Conservation (phyloP, 1,140 invertebrate genomes). For the Coptotermes formosanus region DNA sequence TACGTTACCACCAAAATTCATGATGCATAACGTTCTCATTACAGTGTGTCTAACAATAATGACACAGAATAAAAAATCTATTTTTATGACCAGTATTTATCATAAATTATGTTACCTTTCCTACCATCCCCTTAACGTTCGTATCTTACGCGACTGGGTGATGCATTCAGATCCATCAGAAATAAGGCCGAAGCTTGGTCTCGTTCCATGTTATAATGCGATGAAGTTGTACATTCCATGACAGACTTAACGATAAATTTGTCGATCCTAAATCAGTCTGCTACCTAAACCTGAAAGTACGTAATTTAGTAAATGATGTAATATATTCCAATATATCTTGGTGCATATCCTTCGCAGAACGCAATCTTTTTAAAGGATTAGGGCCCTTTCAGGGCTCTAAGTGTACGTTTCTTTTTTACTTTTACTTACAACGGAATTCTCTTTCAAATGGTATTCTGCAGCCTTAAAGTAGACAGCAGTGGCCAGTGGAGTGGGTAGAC, state of each 20-base stretch:
- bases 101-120: too few species aligned
- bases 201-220: neutral
- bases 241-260: neutral
- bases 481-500: slow-evolving; percentile 10
- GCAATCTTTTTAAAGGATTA: slow-evolving; percentile 5
- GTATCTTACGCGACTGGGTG: neutral
- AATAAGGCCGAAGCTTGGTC: neutral
- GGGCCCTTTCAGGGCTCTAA: neutral
- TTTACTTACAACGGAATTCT: neutral
- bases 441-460: neutral
- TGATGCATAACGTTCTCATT: too few species aligned
- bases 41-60: too few species aligned
- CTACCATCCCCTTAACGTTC: neutral
- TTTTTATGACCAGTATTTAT: too few species aligned
- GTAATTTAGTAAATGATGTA: neutral
- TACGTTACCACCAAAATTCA: too few species aligned
- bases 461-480: slow-evolving; percentile 22
- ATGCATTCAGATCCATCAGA: neutral
- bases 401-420: neutral
- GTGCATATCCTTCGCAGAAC: neutral
- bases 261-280: neutral
- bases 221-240: neutral
- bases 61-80: too few species aligned
- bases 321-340: neutral
- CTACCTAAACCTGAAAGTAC: neutral